Base-by-base conservation (phyloP, 2,113 vertebrate species). In the Microcebus griseorufus region DNA sequence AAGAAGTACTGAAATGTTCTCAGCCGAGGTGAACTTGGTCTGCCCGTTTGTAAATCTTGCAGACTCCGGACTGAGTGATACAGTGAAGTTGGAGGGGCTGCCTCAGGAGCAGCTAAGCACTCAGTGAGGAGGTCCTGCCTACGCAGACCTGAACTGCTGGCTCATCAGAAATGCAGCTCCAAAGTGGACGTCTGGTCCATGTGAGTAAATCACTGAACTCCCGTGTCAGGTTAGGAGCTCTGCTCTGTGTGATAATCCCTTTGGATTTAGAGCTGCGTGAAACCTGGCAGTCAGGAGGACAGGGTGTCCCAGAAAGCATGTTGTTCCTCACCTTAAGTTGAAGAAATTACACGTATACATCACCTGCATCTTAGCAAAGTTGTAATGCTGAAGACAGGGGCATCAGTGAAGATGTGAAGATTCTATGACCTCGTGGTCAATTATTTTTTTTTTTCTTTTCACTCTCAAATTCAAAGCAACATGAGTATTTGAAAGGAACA, bases 31-130 rank as follows among this genome's bases (percentile, higher is more conserved):
- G 76, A 95, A 97, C 45, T 34, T 91, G 82, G 1, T 32, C 18
- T 97, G 82, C 85, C 7, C 18, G 69, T 98, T 97, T 93, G 58
- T 97, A 96, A 97, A 96, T 93, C 86, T 25, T 20, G 94, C 98
- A 99, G 99, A 99, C 97, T 99, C 99, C 60, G 98, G 99, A 94
- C 98, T 99, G 94, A 99, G 99, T 96, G 99, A 99, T 97, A 99
- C 99, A 12, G 90, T 99, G 37, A 99, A 98, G 93, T 97, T 97
- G 0, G 98, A 99, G 29, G 98, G 99, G 79, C 93, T 99, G 96
- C 99, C 99, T 83, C 98, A 98, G 98, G 99, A 99, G 94, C 96
- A 99, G 82, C 98, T 99, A 95, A 99, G 97, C 42, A 99, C 99
- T 53, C 99, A 99, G 88, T 99, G 99, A 97, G 99, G 99, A 98